Evolutionary conservation across 2,888 invertebrate genomes (phyloP).

Genomic region (Epinotia brunnichana): DNA sequence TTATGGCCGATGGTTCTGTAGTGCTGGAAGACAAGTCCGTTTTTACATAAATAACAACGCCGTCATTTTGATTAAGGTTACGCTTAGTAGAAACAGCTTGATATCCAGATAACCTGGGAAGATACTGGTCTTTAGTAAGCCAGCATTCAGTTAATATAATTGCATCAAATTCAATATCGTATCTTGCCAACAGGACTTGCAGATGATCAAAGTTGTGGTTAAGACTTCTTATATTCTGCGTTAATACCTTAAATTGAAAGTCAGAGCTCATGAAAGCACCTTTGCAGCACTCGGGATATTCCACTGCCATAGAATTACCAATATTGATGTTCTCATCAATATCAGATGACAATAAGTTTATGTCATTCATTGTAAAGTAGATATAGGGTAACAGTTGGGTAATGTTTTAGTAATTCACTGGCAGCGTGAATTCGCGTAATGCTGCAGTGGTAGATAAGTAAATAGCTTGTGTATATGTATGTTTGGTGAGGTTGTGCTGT

Average conservation of each 20-base stretch:
- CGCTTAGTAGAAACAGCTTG: neutral
- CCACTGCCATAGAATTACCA: neutral
- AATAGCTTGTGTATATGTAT: neutral
- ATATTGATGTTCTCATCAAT: slow-evolving; percentile 7
- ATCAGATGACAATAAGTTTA: slow-evolving; percentile 4
- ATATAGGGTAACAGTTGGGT: too few relatives aligned
- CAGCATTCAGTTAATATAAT: slow-evolving; percentile 19
- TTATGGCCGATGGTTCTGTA: too few relatives aligned
- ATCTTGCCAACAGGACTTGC: neutral
- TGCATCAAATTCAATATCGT: slow-evolving; percentile 2
- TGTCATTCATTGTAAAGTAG: too few relatives aligned
- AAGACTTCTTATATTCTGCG: slow-evolving; percentile 7
- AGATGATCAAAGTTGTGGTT: slow-evolving; percentile 7
- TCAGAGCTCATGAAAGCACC: neutral
- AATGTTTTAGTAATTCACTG: neutral
- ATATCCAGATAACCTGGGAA: neutral
- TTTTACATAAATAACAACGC: too few relatives aligned
- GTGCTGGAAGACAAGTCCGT: too few relatives aligned
- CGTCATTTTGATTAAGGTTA: slow-evolving; percentile 13
- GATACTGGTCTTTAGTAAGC: neutral
- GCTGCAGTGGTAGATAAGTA: neutral
- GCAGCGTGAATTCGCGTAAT: neutral
- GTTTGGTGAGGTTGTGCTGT: neutral
- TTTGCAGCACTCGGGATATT: neutral
- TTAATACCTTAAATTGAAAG: neutral